These are phyloP conservation scores for Nymphalis io DNA, from an alignment of 1,140 invertebrate species.

Conservation along the genomic window DNA sequence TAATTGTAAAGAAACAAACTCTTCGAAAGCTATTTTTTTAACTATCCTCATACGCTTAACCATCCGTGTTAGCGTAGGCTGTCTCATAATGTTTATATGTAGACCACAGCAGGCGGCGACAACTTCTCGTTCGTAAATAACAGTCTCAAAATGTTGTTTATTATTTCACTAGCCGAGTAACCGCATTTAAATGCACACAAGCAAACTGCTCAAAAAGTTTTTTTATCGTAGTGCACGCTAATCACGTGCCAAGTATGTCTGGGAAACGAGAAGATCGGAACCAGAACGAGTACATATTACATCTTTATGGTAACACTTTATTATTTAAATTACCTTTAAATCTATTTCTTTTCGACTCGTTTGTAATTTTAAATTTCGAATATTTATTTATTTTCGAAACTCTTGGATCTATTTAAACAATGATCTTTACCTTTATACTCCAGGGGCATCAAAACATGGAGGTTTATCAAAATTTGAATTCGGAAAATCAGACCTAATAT, in stretches of 20 bases:
- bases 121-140: conserved; percentile 1
- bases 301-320: neutral
- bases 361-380: too few relatives aligned
- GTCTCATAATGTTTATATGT: neutral
- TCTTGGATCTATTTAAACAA: too few relatives aligned
- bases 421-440: too few relatives aligned
- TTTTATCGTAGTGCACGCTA: conserved; percentile 16
- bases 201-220: conserved; percentile 7
- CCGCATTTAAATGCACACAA: neutral
- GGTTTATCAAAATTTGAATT: too few relatives aligned
- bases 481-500: too few relatives aligned
- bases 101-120: neutral
- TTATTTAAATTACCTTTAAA: too few relatives aligned
- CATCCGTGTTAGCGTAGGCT: neutral
- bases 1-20: neutral
- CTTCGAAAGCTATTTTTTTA: neutral
- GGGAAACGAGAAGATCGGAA: neutral
- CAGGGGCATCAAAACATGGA: too few relatives aligned
- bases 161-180: conserved; percentile 8
- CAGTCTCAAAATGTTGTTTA: neutral
- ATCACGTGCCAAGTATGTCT: conserved; percentile 19
- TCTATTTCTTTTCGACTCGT: too few relatives aligned
- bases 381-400: too few relatives aligned
- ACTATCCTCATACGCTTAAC: neutral
- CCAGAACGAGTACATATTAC: neutral